Evolutionary conservation across 2,888 invertebrate species (phyloP).

Genomic region (Mycogona germanica): DNA sequence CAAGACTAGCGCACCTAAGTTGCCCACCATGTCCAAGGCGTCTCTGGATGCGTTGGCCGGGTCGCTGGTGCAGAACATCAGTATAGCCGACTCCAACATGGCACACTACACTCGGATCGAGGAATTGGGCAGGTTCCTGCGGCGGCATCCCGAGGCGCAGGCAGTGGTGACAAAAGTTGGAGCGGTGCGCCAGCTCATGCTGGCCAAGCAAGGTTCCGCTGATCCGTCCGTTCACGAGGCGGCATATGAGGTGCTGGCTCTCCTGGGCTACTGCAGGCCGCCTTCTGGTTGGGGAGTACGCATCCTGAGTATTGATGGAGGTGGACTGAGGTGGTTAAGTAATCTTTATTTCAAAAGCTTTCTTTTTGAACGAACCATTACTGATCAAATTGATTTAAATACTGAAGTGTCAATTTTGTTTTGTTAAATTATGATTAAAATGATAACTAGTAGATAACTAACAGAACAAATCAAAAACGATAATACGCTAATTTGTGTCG

Average conservation of each 20-base stretch:
- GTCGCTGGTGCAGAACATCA: neutral
- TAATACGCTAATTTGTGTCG: no score
- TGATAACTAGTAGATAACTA: neutral
- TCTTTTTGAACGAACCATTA: no score
- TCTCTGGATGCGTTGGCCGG: neutral
- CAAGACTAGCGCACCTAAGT: no score
- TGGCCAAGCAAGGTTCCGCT: conserved; percentile 29
- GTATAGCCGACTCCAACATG: conserved; percentile 41
- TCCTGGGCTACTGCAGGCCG: conserved; percentile 57
- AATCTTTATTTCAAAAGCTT: conserved; percentile 6
- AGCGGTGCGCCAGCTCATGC: conserved; percentile 50
- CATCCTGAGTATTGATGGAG: conserved; percentile 77
- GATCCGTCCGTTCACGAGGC: conserved; percentile 33
- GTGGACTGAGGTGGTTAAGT: conserved; percentile 61
- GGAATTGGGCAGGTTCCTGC: conserved; percentile 57
- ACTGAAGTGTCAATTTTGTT: no score
- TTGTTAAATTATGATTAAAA: no score
- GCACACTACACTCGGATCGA: conserved; percentile 50
- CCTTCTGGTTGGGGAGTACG: conserved; percentile 58
- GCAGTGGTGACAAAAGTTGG: conserved; percentile 61
- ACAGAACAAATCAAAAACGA: no score
- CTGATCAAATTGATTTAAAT: no score
- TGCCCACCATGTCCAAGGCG: neutral
- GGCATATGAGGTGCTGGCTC: conserved; percentile 48
- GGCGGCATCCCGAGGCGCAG: conserved; percentile 57